Evolutionary conservation across 2,797 vertebrate genomes (phyloP).

Genomic region (Danio albolineatus): DNA sequence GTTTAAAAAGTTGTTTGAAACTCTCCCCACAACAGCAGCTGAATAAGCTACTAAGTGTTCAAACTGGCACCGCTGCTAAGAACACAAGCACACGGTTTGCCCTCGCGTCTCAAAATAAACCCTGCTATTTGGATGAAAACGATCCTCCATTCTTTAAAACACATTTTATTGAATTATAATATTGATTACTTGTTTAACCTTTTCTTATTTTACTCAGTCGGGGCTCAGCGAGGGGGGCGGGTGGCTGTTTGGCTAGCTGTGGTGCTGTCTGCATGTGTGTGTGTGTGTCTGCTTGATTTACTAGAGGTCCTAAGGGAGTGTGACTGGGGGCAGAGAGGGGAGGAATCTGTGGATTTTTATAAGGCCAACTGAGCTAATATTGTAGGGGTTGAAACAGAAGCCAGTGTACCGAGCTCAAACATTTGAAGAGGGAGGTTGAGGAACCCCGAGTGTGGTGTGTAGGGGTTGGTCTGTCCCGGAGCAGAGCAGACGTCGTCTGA

Average conservation of each 20-base stretch:
- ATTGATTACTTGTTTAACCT: slow-evolving; percentile 62
- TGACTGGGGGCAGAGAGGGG: slow-evolving; percentile 80
- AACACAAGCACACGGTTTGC: slow-evolving; percentile 41
- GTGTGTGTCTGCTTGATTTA: slow-evolving; percentile 80
- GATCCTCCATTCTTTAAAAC: slow-evolving; percentile 53
- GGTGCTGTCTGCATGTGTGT: slow-evolving; percentile 53
- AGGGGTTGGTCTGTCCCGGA: slow-evolving; percentile 97
- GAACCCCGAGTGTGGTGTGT: slow-evolving; percentile 92
- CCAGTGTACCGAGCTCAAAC: slow-evolving; percentile 97
- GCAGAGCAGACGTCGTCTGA: slow-evolving; percentile 97
- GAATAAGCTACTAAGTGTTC: slow-evolving; percentile 49
- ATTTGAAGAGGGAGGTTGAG: slow-evolving; percentile 99
- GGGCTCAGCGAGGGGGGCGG: slow-evolving; percentile 18
- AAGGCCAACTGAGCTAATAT: slow-evolving; percentile 87
- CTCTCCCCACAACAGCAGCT: slow-evolving; percentile 50
- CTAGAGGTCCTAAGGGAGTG: slow-evolving; percentile 80
- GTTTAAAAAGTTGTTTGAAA: slow-evolving; percentile 54
- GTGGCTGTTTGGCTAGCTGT: slow-evolving; percentile 58
- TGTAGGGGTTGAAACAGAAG: slow-evolving; percentile 83
- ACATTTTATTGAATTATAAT: slow-evolving; percentile 59
- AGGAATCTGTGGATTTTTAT: slow-evolving; percentile 90
- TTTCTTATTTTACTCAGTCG: slow-evolving; percentile 56
- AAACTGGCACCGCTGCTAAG: slow-evolving; percentile 42
- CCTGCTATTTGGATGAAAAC: slow-evolving; percentile 52
- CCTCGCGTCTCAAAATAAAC: slow-evolving; percentile 47